These are phyloP conservation scores for Budorcas taxicolor DNA, from an alignment of 2,113 vertebrate genomes.

Conservation along the genomic window DNA sequence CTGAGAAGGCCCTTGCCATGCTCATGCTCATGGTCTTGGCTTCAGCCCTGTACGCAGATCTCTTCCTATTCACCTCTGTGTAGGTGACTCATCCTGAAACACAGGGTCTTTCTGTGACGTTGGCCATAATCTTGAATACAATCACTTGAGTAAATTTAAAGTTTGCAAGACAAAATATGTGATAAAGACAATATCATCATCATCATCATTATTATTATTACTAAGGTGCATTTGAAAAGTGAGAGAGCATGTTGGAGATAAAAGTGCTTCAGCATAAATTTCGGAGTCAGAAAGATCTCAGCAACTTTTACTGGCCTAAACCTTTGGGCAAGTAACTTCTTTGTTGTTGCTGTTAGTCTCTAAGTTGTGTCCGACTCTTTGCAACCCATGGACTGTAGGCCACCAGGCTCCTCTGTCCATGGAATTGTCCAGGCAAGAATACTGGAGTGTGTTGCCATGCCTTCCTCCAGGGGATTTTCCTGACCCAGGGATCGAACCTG, in stretches of 20 bases:
- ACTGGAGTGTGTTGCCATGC: neutral
- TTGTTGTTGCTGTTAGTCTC: neutral
- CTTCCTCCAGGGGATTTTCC: neutral
- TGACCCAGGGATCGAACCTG: neutral
- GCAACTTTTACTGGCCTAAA: neutral
- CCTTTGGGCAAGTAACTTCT: neutral
- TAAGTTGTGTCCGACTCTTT: neutral
- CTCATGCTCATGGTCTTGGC: neutral
- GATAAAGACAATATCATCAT: neutral
- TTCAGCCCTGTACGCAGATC: neutral
- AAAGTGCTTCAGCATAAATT: neutral
- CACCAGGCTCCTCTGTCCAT: neutral
- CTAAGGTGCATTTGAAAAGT: neutral
- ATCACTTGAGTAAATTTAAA: slow-evolving; percentile 9
- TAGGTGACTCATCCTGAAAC: neutral
- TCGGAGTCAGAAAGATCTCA: neutral
- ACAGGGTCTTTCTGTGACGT: neutral
- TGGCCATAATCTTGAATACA: neutral
- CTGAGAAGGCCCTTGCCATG: neutral
- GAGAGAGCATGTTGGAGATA: neutral
- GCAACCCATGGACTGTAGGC: neutral
- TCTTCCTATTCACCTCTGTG: neutral
- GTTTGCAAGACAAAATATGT: neutral
- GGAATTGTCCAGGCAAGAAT: neutral
- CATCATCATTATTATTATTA: neutral